Conservation (phyloP, 2,797 vertebrate species). For the Miichthys miiuy region DNA sequence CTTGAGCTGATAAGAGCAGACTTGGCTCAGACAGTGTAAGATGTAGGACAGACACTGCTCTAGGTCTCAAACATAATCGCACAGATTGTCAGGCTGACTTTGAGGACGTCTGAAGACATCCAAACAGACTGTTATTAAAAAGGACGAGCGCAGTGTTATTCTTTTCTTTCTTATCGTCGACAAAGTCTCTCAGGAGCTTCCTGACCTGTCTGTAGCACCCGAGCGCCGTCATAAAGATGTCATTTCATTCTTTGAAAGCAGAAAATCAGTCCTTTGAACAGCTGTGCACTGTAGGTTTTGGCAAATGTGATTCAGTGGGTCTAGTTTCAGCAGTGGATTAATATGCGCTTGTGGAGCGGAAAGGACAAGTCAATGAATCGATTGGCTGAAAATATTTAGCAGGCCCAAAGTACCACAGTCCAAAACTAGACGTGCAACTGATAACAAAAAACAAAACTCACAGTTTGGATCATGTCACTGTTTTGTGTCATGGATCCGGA, state of each 20-base stretch:
- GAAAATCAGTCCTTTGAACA: too few species aligned
- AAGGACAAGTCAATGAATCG: neutral
- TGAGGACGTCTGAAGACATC: constrained; percentile 17
- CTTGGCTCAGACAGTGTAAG: constrained; percentile 27
- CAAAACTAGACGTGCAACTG: too few species aligned
- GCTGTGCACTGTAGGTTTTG: neutral
- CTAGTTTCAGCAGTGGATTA: neutral
- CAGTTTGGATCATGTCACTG: too few species aligned
- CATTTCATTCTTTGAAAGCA: neutral
- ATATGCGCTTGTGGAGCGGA: neutral
- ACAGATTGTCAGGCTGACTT: constrained; percentile 19
- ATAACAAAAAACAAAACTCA: too few species aligned
- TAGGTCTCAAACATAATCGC: constrained; percentile 18
- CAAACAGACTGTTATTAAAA: constrained; percentile 18
- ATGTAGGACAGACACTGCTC: constrained; percentile 54
- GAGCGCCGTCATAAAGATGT: neutral
- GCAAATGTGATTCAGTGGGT: neutral
- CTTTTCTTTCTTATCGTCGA: neutral
- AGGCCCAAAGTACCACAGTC: too few species aligned
- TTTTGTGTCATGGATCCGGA: too few species aligned
- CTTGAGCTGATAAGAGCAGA: constrained; percentile 51
- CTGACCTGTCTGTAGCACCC: too few species aligned
- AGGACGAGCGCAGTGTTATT: neutral
- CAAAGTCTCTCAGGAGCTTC: neutral
- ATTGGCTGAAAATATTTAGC: neutral